Percentiles rank a stretch among this genome's conserved stretches.
phyloP scores from a whole-genome alignment of 2,797 vertebrate genomes.

The Macropodus opercularis region DNA sequence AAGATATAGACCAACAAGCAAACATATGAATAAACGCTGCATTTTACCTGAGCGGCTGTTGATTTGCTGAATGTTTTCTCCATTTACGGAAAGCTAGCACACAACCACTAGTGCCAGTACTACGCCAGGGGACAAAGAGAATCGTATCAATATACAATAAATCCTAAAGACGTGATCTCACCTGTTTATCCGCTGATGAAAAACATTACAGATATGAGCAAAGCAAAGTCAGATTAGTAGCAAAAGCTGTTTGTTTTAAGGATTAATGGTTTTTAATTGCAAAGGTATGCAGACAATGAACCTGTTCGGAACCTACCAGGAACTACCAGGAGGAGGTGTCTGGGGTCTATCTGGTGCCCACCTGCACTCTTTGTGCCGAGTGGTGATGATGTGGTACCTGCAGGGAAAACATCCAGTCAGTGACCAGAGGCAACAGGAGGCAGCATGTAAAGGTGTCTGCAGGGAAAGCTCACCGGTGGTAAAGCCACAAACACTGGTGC shows the following conservation, averaged over 20 bases:
- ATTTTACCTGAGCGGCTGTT: not conserved
- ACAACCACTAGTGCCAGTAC: not conserved
- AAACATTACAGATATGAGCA: constrained; percentile 1
- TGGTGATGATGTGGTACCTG: not conserved
- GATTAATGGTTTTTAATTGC: not conserved
- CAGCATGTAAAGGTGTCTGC: not conserved
- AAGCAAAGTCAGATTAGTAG: constrained; percentile 14
- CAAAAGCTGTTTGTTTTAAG: not conserved
- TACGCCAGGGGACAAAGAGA: not conserved
- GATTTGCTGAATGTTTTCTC: fast-evolving
- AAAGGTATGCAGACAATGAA: too few species aligned
- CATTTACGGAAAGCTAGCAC: not conserved
- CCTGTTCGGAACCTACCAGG: constrained; percentile 21
- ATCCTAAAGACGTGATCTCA: constrained; percentile 9
- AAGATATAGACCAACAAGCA: not conserved
- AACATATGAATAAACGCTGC: not conserved
- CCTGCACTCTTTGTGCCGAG: not conserved
- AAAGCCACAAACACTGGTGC: not conserved
- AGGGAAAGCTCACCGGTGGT: constrained; percentile 5
- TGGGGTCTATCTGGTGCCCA: not conserved
- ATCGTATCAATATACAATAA: not conserved
- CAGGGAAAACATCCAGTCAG: not conserved
- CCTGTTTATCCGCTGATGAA: constrained; percentile 5
- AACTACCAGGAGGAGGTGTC: fast-evolving
- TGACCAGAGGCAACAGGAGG: constrained; percentile 4